Evolutionary conservation across 30 jellyfish, hydroid and myxozoan species (phyloP), one percentile per base, ranked within the genome.

Genomic region (Nemopilema nomurai): DNA sequence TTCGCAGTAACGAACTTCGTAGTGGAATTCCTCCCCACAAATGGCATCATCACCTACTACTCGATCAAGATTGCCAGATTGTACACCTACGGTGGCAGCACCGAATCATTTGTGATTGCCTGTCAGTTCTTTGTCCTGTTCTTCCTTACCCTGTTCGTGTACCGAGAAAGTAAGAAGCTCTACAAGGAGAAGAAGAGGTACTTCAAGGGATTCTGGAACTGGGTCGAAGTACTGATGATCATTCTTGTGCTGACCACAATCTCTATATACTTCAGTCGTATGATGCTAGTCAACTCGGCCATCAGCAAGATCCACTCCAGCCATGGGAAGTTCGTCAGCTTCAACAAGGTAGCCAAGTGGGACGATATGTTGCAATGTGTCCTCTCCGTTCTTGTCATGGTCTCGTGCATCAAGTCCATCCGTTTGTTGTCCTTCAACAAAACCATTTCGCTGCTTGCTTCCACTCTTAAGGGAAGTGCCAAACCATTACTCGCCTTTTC

Each of bases 281-380:
- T 95, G 96, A 26, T 90, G 87, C 85, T 95, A 17, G 97, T 95
- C 50, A 87, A 86, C 70, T 57, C 96, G 8, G 99, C 99, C 21
- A 96, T 95, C 66, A 57, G 79, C 53, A 79, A 69, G n/a, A 90
- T 95, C 81, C 89, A 95, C 23, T 77, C 90, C 0, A 80, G 77
- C 62, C 96, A 95, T 23, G 97, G 97, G 21, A 70, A 71, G 71
- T 95, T 95, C 71, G 97, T 90, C 86, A 95, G 99, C 82, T 95
- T 95, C 87, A 95, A 95, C 91, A 95, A 90, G 74, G 97, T 95
- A 53, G 97, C 96, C 33, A 93, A 87, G 29, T 95, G 99, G 99
- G 99, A 95, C 66, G 95, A 71, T 49, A 32, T 95, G 91, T 85
- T 95, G 28, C 81, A 85, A 25, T 74, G 79, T 80, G 77, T 90